Evolutionary conservation across 2,888 invertebrate species (phyloP).

Genomic region (Antheraea yamamai): DNA sequence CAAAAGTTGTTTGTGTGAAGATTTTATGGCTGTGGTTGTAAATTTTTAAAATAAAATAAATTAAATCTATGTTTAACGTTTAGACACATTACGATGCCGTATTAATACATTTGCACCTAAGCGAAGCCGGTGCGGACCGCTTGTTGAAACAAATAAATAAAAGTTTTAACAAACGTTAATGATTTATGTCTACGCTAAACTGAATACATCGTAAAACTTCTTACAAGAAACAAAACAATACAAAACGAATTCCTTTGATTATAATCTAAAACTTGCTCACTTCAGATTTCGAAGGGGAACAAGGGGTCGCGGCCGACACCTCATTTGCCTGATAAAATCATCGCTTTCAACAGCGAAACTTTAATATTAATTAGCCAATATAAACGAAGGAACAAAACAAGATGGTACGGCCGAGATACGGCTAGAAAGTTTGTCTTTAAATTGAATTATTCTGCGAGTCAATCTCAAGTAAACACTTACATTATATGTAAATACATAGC

Average conservation of each 20-base stretch:
- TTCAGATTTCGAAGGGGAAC: neutral
- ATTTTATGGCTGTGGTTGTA: too few species aligned
- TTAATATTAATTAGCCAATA: constrained; percentile 15
- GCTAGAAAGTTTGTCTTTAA: neutral
- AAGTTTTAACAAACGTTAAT: neutral
- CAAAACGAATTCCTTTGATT: constrained; percentile 9
- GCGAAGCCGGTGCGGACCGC: too few species aligned
- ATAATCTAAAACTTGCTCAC: constrained; percentile 12
- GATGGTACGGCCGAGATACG: neutral
- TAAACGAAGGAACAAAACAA: constrained; percentile 7
- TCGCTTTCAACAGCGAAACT: constrained; percentile 15
- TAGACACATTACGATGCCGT: too few species aligned
- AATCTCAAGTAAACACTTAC: neutral
- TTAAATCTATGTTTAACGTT: too few species aligned
- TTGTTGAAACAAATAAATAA: neutral
- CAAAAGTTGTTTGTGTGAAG: too few species aligned
- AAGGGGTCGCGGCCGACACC: neutral
- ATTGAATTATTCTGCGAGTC: neutral
- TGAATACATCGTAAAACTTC: neutral
- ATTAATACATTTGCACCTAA: too few species aligned
- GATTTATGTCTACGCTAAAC: neutral
- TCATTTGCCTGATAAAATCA: constrained; percentile 11
- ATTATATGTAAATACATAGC: neutral
- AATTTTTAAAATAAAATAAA: too few species aligned
- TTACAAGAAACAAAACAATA: constrained; percentile 6